Evolutionary conservation across 2,888 invertebrate species (phyloP).

Genomic region (Trachelus tabidus): DNA sequence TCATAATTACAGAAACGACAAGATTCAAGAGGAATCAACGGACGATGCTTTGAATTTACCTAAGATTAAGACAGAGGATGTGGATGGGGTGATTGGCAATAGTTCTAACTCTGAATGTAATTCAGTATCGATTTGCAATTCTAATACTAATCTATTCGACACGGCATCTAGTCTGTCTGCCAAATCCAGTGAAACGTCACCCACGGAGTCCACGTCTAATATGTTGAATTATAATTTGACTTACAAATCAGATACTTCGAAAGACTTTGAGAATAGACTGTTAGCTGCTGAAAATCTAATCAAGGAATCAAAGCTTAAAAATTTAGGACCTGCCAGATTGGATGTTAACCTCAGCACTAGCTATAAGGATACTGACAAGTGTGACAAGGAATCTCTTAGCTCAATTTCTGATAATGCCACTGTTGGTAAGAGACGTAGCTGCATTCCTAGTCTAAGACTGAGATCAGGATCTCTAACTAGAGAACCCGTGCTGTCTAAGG

Average conservation of each 20-base stretch:
- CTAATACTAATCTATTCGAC: constrained; percentile 37
- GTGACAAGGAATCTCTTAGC: constrained; percentile 50
- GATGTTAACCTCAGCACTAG: constrained; percentile 47
- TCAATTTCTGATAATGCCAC: constrained; percentile 44
- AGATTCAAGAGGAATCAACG: constrained; percentile 56
- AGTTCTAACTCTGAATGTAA: constrained; percentile 4
- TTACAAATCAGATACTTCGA: constrained; percentile 36
- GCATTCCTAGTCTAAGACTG: constrained; percentile 53
- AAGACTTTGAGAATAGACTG: constrained; percentile 54
- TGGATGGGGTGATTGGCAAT: constrained; percentile 17
- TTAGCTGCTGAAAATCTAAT: constrained; percentile 61
- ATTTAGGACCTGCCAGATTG: constrained; percentile 43
- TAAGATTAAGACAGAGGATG: constrained; percentile 17
- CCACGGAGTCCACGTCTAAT: constrained; percentile 53
- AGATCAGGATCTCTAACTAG: constrained; percentile 56
- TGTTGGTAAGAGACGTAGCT: constrained; percentile 51
- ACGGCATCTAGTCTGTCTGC: constrained; percentile 42
- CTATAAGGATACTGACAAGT: constrained; percentile 55
- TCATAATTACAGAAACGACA: constrained; percentile 45
- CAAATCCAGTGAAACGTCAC: constrained; percentile 52
- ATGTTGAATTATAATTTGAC: constrained; percentile 39
- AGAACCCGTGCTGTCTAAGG: constrained; percentile 35
- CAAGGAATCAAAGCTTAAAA: constrained; percentile 57
- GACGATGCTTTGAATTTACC: constrained; percentile 39
- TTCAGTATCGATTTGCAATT: constrained; percentile 35